Base-by-base conservation (phyloP, 92 coral and sea anemone species). In the Phenganax stokvisi region DNA sequence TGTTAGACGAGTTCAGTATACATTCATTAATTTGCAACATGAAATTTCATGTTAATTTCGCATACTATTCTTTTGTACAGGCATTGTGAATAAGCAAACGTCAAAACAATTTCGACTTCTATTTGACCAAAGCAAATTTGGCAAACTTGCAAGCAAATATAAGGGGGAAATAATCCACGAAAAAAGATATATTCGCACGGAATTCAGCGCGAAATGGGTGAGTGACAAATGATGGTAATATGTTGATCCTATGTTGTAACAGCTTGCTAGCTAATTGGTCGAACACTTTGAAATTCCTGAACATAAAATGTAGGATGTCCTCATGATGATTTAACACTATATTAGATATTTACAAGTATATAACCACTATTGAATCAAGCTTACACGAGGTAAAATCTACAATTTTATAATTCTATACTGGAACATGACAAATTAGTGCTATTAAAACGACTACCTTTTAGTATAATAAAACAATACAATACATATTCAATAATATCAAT, bases 21-120 rank as follows among this genome's bases (percentile, higher is more conserved):
- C 52, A 68, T 68, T 30, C 16, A 68, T 68, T 68, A 68, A 68
- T 37, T 29, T 20, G 31, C 2, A 68, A 68, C 73, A 37, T 68
- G 73, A 68, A 30, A 30, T 68, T 68, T 68, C 73, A 30, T 68
- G 73, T 68, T 8, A 68, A 13, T 68, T 68, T 30, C 16, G 13
- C 53, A 8, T 12, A 5, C 9, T 10, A 11, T 13, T 10, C 47
- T 37, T 30, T 37, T 37, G 54, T 37, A 37, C 5, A 37, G 9
- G 15, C 73, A 28, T 37, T 30, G 73, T 68, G 16, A 3, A 7
- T 29, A 30, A 68, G 12, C 73, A 68, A 28, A 30, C 15, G 15
- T 30, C 10, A 68, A 25, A 68, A 30, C 73, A 68, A 16, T 0
- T 12, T 62, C 25, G 25, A 20, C 25, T 11, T 64, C 9, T 64